Evolutionary conservation across 2,113 vertebrate species (phyloP), one percentile per base, ranked within the genome.

Genomic region (Hiodon tergisus): DNA sequence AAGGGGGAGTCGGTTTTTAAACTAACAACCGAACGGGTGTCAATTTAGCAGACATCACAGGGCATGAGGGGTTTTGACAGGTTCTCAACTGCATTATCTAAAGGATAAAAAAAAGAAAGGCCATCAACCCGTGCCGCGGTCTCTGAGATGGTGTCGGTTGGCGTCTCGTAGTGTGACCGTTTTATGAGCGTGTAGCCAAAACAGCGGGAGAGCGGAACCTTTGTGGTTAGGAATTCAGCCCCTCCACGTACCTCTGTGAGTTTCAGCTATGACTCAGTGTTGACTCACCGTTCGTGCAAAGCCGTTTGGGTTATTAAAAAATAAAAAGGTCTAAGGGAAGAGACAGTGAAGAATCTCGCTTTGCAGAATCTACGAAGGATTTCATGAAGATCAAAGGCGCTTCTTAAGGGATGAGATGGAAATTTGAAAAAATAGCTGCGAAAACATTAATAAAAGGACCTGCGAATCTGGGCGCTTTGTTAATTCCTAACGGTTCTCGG

Each of bases 301-400:
- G 2, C 14, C 62, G 5, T 16, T n/a, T 13, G 57, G 17, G 51
- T 31, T 31, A 31, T 31, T 31, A 55, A 55, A 70, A 48, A 67
- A 50, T 31, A 68, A 50, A 72, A 62, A 10, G 77, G 63, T 58
- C 61, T 71, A 63, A 72, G 78, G 71, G 55, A 4, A 67, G 68
- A 71, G 72, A 66, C 59, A 78, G 48, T 54, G 67, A 62, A 71
- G 58, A 71, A 48, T 31, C 31, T 31, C 31, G 31, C 58, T 71
- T 60, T 59, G 54, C 55, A 57, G 13, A 17, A 46, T 59, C 47
- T 31, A 60, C n/a, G 17, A 67, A 14, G 57, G 9, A 14, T 59
- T 59, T 9, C 3, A 11, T 57, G 55, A 48, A 46, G 69, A 48
- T 48, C 57, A 71, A 71, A 71, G 70, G 10, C 70, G 60, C 60